Percentiles rank a stretch among this genome's conserved stretches.
Conservation (phyloP, 1,140 invertebrate species). For the Drosophila chauvacae region DNA sequence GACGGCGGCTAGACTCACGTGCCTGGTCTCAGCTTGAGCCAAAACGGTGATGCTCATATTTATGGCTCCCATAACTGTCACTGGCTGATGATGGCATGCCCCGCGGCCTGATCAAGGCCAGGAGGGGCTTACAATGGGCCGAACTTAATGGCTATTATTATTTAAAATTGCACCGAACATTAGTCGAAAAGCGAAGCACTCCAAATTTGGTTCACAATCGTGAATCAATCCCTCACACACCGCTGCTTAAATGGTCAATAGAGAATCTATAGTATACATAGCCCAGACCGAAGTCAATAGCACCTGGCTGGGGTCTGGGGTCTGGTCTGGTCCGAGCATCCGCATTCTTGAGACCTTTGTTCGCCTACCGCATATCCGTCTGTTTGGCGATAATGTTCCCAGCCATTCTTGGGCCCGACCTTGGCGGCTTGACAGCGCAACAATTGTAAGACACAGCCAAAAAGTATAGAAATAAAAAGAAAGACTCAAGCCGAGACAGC, state of each 20-base stretch:
- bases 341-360: constrained; percentile 44
- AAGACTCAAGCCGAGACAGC: constrained; percentile 36
- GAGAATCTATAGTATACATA: background rate
- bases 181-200: constrained; percentile 13
- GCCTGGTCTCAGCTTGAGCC: background rate
- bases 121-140: constrained; percentile 4
- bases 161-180: constrained; percentile 36
- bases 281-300: constrained; percentile 12
- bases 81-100: background rate
- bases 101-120: constrained; percentile 7
- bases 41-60: constrained; percentile 8
- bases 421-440: constrained; percentile 32
- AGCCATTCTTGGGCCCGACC: constrained; percentile 31
- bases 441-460: constrained; percentile 32
- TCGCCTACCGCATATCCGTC: constrained; percentile 35
- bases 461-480: constrained; percentile 10
- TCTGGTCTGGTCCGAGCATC: constrained; percentile 17
- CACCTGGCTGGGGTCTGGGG: background rate
- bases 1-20: constrained; percentile 8
- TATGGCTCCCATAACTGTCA: constrained; percentile 43
- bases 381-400: constrained; percentile 35
- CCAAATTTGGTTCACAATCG: constrained; percentile 16
- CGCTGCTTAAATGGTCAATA: constrained; percentile 22
- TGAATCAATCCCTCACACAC: constrained; percentile 12
- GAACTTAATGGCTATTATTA: constrained; percentile 35